phyloP scores from a whole-genome alignment of 2,113 vertebrate genomes.

The Notothenia coriiceps region DNA sequence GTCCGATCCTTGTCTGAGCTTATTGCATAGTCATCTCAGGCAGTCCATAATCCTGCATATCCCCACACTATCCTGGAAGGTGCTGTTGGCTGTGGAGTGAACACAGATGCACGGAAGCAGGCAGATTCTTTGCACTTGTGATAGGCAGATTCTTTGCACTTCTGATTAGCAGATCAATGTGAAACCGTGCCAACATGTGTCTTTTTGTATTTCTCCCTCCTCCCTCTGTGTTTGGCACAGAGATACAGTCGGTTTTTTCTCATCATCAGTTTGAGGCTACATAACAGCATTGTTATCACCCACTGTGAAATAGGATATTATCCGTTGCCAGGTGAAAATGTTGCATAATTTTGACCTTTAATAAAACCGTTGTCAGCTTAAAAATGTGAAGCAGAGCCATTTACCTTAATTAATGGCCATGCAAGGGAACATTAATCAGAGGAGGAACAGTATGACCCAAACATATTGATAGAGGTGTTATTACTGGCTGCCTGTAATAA shows the following conservation, averaged over 20 bases:
- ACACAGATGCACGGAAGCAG: neutral
- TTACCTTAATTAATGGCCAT: neutral
- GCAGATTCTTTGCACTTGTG: neutral
- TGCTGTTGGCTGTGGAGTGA: neutral
- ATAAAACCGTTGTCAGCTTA: neutral
- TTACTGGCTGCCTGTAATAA: neutral
- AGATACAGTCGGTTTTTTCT: neutral
- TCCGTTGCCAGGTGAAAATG: neutral
- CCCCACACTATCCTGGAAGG: neutral
- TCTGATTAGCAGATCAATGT: neutral
- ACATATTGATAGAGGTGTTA: slow-evolving; percentile 3
- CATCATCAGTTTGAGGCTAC: neutral
- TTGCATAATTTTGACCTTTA: neutral
- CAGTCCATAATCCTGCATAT: neutral
- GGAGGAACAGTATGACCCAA: neutral
- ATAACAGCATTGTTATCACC: neutral
- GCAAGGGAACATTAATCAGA: neutral
- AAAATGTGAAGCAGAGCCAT: neutral
- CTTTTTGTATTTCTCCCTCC: neutral
- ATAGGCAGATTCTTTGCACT: neutral
- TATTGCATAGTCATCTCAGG: slow-evolving; percentile 6
- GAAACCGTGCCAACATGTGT: neutral
- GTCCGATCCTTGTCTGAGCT: neutral
- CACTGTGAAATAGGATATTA: neutral
- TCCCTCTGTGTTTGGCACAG: neutral